Conservation (phyloP, 2,888 invertebrate genomes). For the Trissoscelio sp. region DNA sequence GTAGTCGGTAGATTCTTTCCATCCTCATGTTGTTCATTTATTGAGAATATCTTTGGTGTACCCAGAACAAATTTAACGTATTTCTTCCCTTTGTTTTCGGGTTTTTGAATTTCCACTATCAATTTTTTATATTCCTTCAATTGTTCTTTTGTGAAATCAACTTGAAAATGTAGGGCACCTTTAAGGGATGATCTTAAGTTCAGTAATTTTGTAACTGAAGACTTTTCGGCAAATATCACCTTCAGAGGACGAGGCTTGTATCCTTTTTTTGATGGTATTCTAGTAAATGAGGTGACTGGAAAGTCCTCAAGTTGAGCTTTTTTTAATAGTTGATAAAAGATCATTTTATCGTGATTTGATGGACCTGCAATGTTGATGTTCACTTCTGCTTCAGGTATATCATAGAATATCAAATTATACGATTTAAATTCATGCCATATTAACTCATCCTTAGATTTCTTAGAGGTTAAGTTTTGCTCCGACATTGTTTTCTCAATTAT, state of each 20-base stretch:
- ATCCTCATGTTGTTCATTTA: neutral
- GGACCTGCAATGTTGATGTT: neutral
- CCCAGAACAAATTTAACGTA: constrained; percentile 1
- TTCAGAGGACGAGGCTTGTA: neutral
- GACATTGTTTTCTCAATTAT: no score
- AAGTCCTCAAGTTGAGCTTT: neutral
- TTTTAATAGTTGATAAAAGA: neutral
- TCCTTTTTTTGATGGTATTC: neutral
- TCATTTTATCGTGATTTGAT: neutral
- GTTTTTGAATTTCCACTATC: constrained; percentile 4
- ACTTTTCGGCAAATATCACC: neutral
- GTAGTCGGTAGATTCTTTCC: neutral
- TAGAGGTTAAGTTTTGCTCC: no score
- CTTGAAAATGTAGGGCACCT: neutral
- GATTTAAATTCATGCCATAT: neutral
- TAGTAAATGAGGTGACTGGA: neutral
- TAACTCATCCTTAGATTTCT: no score
- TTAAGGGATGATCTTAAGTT: neutral
- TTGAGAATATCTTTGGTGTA: neutral
- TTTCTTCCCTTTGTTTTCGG: constrained; percentile 1
- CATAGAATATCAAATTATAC: neutral
- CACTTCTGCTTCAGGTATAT: neutral
- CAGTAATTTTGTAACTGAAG: neutral
- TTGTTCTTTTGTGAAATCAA: constrained; percentile 1
- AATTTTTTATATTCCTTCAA: neutral